A percentile compares a stretch with the other conserved stretches of the same genome.
phyloP scores from a whole-genome alignment of 2,797 vertebrate species.

The Ibycter americanus region DNA sequence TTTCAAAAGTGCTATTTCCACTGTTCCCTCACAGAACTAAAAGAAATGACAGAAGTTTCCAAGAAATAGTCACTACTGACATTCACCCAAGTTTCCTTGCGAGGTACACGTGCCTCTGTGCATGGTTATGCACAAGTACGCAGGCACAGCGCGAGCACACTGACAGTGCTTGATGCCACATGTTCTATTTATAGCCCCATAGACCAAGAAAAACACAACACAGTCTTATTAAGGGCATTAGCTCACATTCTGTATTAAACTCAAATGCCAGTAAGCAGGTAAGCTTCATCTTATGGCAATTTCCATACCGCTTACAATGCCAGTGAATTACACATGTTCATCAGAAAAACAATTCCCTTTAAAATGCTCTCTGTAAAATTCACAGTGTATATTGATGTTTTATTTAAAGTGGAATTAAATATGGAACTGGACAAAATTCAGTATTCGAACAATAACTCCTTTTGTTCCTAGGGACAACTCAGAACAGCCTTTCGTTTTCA shows the following conservation, averaged over 20 bases:
- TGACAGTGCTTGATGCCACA: not conserved
- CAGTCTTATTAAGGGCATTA: not conserved
- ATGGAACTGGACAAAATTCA: not conserved
- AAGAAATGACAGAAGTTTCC: not conserved
- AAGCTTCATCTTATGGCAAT: not conserved
- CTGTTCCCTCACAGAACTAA: not conserved
- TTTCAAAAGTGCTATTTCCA: not conserved
- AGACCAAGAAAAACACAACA: not conserved
- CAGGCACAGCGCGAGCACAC: rapidly evolving
- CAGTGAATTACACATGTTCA: not conserved
- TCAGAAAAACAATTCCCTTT: not conserved
- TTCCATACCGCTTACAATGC: not conserved
- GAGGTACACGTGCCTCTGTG: rapidly evolving
- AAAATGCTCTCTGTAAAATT: not conserved
- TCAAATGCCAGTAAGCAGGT: not conserved
- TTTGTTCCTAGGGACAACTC: not conserved
- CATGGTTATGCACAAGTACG: rapidly evolving
- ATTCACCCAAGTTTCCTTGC: too few relatives aligned
- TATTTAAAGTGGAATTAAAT: not conserved
- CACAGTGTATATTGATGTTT: not conserved
- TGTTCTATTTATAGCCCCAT: not conserved
- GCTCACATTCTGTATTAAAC: not conserved
- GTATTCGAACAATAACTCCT: not conserved
- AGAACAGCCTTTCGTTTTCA: not conserved
- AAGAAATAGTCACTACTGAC: not conserved